These are phyloP conservation scores for Platyscapa corneri DNA, from an alignment of 1,140 invertebrate species.

Conservation along the genomic window DNA sequence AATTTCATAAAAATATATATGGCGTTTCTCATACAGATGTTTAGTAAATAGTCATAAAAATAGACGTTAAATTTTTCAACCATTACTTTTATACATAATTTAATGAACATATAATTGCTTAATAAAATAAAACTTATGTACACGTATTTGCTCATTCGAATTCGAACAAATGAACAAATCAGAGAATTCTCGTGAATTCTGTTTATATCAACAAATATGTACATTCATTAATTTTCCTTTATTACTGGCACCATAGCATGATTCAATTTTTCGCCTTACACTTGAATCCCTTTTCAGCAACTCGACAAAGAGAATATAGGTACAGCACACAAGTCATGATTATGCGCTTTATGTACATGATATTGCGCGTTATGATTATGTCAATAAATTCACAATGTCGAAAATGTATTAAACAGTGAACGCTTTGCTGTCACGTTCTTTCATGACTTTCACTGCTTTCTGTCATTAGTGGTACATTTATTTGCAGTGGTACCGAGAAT, in stretches of 20 bases:
- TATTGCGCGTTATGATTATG: conserved; percentile 31
- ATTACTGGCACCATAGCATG: neutral
- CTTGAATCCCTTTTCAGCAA: conserved; percentile 8
- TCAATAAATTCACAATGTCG: neutral
- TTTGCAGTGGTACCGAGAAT: conserved; percentile 70
- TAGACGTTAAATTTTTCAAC: neutral
- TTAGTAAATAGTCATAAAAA: neutral
- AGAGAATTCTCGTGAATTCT: neutral
- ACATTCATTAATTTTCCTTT: neutral
- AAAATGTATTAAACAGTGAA: neutral
- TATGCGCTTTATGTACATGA: conserved; percentile 24
- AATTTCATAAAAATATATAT: neutral
- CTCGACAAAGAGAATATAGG: conserved; percentile 23
- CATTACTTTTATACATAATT: neutral
- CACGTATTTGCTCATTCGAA: neutral
- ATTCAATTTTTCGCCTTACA: neutral
- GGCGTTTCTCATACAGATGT: neutral
- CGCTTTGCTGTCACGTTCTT: conserved; percentile 27
- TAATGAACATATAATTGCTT: neutral
- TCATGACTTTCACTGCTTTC: neutral
- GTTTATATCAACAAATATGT: neutral
- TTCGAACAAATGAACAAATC: neutral
- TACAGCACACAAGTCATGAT: conserved; percentile 36
- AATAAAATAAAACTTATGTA: neutral
- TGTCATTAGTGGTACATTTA: conserved; percentile 53